Conservation (phyloP, 2,888 invertebrate genomes). For the Polymixis lichenea region DNA sequence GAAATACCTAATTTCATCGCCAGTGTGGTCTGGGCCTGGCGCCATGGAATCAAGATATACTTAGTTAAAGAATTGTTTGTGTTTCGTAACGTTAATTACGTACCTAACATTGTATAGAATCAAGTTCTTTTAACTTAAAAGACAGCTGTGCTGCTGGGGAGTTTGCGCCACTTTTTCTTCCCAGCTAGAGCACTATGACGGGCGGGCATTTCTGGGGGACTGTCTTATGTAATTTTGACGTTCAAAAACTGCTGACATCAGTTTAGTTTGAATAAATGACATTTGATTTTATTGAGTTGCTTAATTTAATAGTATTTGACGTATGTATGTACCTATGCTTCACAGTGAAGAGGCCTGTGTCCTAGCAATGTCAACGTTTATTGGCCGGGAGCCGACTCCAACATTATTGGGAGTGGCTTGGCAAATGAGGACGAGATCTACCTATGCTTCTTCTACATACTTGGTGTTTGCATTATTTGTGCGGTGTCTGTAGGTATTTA, state of each 20-base stretch:
- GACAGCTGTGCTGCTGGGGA: background rate
- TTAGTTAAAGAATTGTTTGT: background rate
- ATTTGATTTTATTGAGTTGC: background rate
- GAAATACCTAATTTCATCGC: conserved; percentile 36
- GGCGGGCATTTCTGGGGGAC: too few species aligned
- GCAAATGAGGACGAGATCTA: too few species aligned
- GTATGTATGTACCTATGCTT: background rate
- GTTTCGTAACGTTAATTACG: too few species aligned
- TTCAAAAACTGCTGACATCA: too few species aligned
- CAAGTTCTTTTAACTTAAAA: background rate
- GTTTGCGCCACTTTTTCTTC: background rate
- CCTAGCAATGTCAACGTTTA: too few species aligned
- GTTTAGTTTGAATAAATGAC: too few species aligned
- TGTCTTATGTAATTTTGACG: too few species aligned
- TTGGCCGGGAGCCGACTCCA: too few species aligned
- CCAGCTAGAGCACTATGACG: background rate
- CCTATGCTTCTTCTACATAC: too few species aligned
- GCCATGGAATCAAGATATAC: background rate
- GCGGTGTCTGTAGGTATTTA: background rate
- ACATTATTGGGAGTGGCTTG: too few species aligned
- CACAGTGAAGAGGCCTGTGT: too few species aligned
- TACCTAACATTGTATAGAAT: too few species aligned
- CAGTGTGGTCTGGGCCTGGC: conserved; percentile 32
- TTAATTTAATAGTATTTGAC: background rate
- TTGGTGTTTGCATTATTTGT: background rate